Base-by-base conservation (phyloP, 1,140 invertebrate species). In the Spodoptera litura region DNA sequence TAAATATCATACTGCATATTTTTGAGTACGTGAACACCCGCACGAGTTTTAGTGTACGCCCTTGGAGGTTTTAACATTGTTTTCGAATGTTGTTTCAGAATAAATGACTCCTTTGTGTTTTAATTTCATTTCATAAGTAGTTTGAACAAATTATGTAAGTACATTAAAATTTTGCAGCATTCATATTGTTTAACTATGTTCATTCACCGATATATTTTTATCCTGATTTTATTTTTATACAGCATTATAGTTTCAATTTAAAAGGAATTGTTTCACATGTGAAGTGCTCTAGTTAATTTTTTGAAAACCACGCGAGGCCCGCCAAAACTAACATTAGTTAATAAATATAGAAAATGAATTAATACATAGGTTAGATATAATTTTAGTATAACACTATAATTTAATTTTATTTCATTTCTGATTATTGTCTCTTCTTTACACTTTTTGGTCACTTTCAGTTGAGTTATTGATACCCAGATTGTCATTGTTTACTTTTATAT, bases 311-410 rank as follows among this genome's bases (percentile, higher is more conserved):
- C 38, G 61, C 58, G 44, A 75, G 59, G 53, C 73, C 73, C 73
- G 73, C 73, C 73, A 75, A 75, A 75, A 62, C 59, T 75, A 75
- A 75, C 31, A n/a, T 75, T 75, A 75, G 59, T 15, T 64, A 75
- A 64, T 75, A 64, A 74, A 74, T 38, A 75, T 75, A 75, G 73
- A 35, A 35, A 75, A 75, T 75, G 58, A 75, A 75, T 75, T 75
- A 75, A 75, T 75, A 64, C 49, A 64, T 75, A 75, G 51, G 44
- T 44, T 75, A 64, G 73, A 53, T n/a, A 75, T 53, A 52, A 75
- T 64, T 75, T 53, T 75, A 64, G 59, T 20, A 35, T 52, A 64
- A 20, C 59, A 20, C 59, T 64, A 35, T 75, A 62, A 38, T 75
- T 75, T 64, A 51, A 44, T 55, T 71, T 73, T 27, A 49, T 59